Conservation (phyloP, 2,113 vertebrate species). For the Numida meleagris region DNA sequence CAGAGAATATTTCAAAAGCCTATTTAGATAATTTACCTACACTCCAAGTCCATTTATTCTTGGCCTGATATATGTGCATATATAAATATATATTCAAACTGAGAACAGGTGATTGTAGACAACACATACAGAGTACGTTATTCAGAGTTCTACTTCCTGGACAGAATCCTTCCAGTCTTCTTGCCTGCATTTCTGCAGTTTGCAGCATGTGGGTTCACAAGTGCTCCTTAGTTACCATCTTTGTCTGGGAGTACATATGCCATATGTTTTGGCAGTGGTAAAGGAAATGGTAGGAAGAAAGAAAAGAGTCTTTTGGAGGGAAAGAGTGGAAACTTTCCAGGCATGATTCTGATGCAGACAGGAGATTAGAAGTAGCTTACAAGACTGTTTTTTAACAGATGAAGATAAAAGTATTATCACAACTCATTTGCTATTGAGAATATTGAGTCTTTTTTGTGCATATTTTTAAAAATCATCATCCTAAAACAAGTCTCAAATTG, state of each 20-base stretch:
- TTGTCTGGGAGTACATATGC: not conserved
- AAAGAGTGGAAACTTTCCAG: not conserved
- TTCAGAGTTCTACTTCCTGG: not conserved
- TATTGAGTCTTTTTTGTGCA: not conserved
- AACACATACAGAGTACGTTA: not conserved
- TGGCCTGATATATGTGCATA: not conserved
- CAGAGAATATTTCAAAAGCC: not conserved
- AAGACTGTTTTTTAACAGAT: not conserved
- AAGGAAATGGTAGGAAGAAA: not conserved
- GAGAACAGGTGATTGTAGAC: not conserved
- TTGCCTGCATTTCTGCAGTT: not conserved
- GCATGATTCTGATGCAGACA: not conserved
- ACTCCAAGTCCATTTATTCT: not conserved
- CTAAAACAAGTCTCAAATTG: not conserved
- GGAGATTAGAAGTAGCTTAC: not conserved
- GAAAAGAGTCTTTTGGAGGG: not conserved
- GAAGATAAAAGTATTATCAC: not conserved
- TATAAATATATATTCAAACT: not conserved
- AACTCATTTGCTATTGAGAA: not conserved
- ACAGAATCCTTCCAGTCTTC: not conserved
- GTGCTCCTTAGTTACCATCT: fast-evolving
- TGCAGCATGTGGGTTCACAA: fast-evolving
- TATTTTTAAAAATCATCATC: not conserved
- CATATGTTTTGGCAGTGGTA: not conserved
- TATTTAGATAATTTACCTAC: not conserved